Evolutionary conservation across 2,888 invertebrate genomes (phyloP), one percentile per base, ranked within the genome.

Genomic region (Heteromurus nitidus): DNA sequence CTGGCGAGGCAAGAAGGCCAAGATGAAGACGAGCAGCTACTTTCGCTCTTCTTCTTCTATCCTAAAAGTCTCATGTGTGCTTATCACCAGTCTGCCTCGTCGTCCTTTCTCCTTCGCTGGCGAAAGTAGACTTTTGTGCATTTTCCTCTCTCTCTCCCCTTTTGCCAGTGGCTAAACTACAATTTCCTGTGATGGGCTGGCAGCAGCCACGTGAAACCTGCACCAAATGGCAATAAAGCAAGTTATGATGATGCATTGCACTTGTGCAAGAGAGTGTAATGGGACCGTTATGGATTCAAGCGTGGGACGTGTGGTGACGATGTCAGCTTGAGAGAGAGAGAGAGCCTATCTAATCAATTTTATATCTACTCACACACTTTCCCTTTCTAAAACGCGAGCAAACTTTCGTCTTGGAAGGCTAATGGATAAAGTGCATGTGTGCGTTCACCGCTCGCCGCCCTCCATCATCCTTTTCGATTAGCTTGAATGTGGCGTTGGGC

Each of bases 201-300:
- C 13, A 13, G 36, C 13, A 13, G 36, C 36, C 9, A 36, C 36
- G 36, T 36, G 36, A 36, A 36, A 36, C 13, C 36, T 26, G 55
- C 26, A 58, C 26, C 58, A 58, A 58, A 58, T 64, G 64, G 30
- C 22, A 36, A 36, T 64, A 36, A 42, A 42, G 42, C 42, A 64
- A 64, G 64, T 64, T 22, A 22, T 22, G 64, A 64, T 64, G 64
- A 64, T 42, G 42, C 64, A 64, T 64, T 36, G 20, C 64, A 42
- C 42, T 44, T 42, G 11, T 26, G 22, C 2, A 26, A 55, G 26
- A 55, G 26, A 55, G 11, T 47, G n/a, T 47, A 47, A 11, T 47
- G 16, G 5, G 5, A 36, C 36, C 36, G 5, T 5, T n/a, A 50
- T 50, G 50, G 50, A 50, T 50, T n/a, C n/a, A n/a, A n/a, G n/a